Percentiles rank a stretch among this genome's conserved stretches.
Evolutionary conservation across 2,888 invertebrate species (phyloP).

Genomic region (Embidobia sp.): DNA sequence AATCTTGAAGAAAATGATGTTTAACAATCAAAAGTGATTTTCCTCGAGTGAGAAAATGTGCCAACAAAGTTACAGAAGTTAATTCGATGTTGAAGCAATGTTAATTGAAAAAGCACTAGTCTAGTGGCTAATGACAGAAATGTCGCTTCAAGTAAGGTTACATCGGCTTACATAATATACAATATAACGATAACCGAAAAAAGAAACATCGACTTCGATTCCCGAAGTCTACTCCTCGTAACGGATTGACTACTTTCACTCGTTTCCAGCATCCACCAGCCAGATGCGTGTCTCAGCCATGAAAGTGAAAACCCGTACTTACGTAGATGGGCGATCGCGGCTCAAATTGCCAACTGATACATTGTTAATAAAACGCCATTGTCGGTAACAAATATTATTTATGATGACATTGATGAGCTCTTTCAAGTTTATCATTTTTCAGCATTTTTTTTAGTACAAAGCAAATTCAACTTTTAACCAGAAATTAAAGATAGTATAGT

Average conservation of each 20-base stretch:
- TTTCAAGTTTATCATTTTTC: too few relatives aligned
- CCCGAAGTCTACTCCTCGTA: constrained; percentile 34
- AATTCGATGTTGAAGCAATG: too few relatives aligned
- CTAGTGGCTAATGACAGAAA: too few relatives aligned
- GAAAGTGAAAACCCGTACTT: constrained; percentile 74
- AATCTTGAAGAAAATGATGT: too few relatives aligned
- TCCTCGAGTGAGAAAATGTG: too few relatives aligned
- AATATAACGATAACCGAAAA: constrained; percentile 52
- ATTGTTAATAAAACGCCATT: constrained; percentile 48
- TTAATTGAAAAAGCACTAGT: too few relatives aligned
- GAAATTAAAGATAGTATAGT: too few relatives aligned
- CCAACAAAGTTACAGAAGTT: background rate
- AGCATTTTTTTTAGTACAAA: too few relatives aligned
- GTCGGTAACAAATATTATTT: constrained; percentile 20
- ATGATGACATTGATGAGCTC: constrained; percentile 6
- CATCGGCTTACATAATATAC: constrained; percentile 39
- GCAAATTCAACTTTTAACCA: too few relatives aligned
- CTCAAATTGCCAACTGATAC: constrained; percentile 43
- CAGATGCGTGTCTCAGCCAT: constrained; percentile 60
- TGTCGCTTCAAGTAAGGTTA: constrained; percentile 4
- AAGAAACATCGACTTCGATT: constrained; percentile 48
- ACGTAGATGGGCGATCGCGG: constrained; percentile 33
- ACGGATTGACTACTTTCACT: constrained; percentile 61
- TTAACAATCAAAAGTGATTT: too few relatives aligned
- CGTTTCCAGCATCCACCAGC: constrained; percentile 52